Base-by-base conservation (phyloP, 2,888 invertebrate genomes). In the Prosopocoilus inquinatus region DNA sequence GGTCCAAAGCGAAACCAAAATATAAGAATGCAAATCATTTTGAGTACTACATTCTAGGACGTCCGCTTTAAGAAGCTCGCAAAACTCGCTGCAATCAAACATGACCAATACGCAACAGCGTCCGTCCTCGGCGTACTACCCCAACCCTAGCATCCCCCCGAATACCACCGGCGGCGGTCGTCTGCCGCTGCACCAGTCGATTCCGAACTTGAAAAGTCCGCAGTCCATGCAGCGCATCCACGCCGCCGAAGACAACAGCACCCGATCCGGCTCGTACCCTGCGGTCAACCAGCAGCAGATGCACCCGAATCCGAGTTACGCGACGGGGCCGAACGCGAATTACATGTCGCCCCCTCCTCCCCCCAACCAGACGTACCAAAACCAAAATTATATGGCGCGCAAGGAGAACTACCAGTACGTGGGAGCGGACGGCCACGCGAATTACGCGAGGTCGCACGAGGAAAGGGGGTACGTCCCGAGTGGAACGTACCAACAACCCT, bases 31-130 rank as follows among this genome's bases (percentile, higher is more conserved):
- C n/a, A 12, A 41, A 41, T 41, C 12, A 41, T 12, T 51, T 58
- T 55, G n/a, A n/a, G n/a, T n/a, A n/a, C n/a, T n/a, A n/a, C n/a
- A n/a, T 64, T 68, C 20, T 59, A 78, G 78, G 64, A 70, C 78
- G 50, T 84, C 84, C 7, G 82, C 82, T 33, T 73, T 84, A 52
- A 81, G 86, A 61, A 86, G 85, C 63, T 86, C 87, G 3, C 82
- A 82, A 65, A 82, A 80, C 64, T 81, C 82, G n/a, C 68, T 83
- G 20, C 82, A 82, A 66, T 80, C 81, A 13, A 64, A 59, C 36
- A 44, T 52, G 36, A 45, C 60, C 35, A 57, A 46, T 32, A 49
- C 70, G 12, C 78, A 84, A 60, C 78, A 84, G 20, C 85, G 85
- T 0, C 79, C 83, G 33, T 41, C 41, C 3, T 85, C 85, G 1